Conservation (phyloP, 2,113 vertebrate species). For the Megalops atlanticus region DNA sequence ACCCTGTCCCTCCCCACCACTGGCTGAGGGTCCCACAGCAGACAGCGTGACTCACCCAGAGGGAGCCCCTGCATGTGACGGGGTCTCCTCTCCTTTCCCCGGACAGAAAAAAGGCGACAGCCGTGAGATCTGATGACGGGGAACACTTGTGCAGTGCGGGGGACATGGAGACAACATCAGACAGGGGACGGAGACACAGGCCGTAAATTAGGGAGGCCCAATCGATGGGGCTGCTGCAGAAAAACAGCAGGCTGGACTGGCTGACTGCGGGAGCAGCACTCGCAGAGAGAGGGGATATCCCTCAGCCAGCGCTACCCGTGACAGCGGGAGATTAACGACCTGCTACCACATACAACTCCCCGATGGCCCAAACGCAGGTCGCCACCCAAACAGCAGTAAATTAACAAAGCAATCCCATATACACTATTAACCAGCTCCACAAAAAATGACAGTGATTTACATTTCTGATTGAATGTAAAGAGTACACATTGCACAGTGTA, state of each 20-base stretch:
- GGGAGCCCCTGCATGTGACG: background rate
- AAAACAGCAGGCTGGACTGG: background rate
- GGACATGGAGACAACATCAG: background rate
- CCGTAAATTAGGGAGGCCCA: background rate
- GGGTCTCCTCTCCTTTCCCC: no score
- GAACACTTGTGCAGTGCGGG: background rate
- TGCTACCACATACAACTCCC: background rate
- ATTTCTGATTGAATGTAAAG: background rate
- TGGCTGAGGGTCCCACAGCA: no score
- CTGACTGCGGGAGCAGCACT: background rate
- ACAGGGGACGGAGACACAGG: background rate
- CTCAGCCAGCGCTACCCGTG: background rate
- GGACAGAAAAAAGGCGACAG: no score
- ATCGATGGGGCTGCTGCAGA: background rate
- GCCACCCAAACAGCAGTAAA: conserved; percentile 1
- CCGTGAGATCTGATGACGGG: no score
- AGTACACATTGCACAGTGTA: background rate
- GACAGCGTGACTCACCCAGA: background rate
- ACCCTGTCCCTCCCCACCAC: no score
- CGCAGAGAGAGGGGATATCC: background rate
- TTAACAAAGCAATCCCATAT: conserved; percentile 7
- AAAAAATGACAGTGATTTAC: background rate
- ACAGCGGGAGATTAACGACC: background rate
- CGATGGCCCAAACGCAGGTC: background rate
- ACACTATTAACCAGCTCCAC: background rate